Conservation (phyloP, 2,113 vertebrate genomes). For the Pituophis catenifer region DNA sequence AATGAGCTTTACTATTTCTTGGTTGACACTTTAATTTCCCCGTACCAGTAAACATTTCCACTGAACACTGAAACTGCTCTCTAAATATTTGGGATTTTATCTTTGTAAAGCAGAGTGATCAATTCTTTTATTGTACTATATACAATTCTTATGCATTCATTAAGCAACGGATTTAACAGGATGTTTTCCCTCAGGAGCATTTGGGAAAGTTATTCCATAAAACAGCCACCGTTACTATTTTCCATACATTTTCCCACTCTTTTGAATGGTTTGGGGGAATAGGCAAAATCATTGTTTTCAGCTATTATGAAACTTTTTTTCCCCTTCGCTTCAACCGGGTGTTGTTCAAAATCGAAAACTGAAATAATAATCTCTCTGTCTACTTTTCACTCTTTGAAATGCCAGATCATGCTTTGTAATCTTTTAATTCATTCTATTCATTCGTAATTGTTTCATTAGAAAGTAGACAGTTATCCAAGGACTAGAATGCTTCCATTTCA, state of each 20-base stretch:
- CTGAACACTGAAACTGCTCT: constrained; percentile 46
- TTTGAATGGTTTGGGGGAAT: background rate
- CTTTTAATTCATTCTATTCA: background rate
- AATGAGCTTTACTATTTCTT: constrained; percentile 70
- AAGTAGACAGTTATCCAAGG: background rate
- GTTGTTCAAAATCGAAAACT: background rate
- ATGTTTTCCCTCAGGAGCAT: constrained; percentile 47
- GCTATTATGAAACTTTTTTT: constrained; percentile 42
- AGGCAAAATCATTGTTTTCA: rapidly evolving
- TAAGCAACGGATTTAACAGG: constrained; percentile 55
- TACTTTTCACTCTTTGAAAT: background rate
- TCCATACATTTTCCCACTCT: constrained; percentile 30
- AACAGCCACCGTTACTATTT: constrained; percentile 37
- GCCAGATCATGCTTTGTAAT: background rate
- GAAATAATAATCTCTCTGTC: background rate
- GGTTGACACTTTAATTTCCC: constrained; percentile 66
- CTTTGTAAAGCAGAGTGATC: constrained; percentile 57
- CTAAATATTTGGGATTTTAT: constrained; percentile 65
- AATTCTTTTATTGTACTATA: constrained; percentile 58
- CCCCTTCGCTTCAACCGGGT: background rate
- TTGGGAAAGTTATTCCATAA: constrained; percentile 36
- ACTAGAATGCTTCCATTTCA: background rate
- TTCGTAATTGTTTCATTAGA: background rate
- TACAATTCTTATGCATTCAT: constrained; percentile 59
- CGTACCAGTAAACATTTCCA: constrained; percentile 61